These are phyloP conservation scores for Numenius phaeopus DNA, from an alignment of 2,797 vertebrate genomes.

Conservation along the genomic window DNA sequence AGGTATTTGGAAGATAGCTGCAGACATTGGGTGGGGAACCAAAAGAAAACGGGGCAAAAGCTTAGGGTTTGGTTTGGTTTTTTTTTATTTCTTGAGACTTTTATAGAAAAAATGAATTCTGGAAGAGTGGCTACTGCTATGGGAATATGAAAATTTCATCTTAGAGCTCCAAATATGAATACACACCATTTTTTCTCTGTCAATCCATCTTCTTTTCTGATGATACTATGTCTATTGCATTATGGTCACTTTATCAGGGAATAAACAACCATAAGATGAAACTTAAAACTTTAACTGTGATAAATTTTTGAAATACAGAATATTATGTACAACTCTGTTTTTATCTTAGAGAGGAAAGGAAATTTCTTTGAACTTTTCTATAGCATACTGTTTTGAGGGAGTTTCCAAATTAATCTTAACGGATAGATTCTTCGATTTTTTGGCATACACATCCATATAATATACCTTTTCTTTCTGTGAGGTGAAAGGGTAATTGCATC, in stretches of 20 bases:
- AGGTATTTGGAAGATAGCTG: neutral
- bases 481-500: neutral
- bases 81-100: neutral
- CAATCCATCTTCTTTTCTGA: neutral
- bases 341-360: neutral
- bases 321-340: neutral
- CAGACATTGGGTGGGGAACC: neutral
- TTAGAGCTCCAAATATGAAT: neutral
- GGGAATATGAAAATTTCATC: neutral
- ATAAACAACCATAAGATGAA: neutral
- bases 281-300: neutral
- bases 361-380: neutral
- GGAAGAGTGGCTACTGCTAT: neutral
- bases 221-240: neutral
- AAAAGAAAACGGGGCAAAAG: neutral
- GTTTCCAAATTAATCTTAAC: neutral
- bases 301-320: neutral
- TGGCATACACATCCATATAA: neutral
- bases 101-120: neutral
- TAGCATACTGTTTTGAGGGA: neutral
- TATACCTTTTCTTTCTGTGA: neutral
- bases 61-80: accelerated
- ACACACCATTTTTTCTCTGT: neutral
- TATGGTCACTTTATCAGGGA: neutral
- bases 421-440: neutral